Conservation (phyloP, 2,113 vertebrate species). For the Otis tarda region DNA sequence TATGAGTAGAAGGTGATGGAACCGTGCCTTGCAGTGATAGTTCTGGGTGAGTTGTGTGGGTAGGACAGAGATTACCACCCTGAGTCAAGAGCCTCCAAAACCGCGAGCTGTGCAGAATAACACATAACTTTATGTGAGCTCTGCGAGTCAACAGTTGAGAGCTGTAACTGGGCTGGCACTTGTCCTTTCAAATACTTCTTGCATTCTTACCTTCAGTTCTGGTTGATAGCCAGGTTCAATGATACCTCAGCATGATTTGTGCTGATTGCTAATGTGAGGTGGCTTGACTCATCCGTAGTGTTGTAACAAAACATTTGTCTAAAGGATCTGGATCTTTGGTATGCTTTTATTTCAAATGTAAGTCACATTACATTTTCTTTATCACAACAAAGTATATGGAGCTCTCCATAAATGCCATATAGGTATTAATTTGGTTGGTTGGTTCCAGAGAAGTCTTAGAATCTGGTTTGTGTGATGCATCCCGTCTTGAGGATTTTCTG, state of each 20-base stretch:
- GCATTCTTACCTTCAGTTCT: background rate
- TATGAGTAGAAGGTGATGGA: background rate
- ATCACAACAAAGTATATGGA: background rate
- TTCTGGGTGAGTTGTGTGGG: background rate
- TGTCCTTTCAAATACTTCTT: background rate
- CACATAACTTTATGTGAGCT: no score
- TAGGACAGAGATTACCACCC: background rate
- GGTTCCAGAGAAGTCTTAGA: background rate
- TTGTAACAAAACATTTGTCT: background rate
- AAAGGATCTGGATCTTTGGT: background rate
- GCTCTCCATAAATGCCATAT: background rate
- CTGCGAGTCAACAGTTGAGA: background rate
- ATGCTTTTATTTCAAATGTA: background rate
- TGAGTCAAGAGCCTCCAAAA: background rate
- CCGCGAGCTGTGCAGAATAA: background rate
- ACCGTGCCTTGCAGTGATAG: background rate
- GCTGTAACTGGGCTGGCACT: background rate
- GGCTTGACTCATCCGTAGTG: background rate
- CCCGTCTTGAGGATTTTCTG: background rate
- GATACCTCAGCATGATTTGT: background rate
- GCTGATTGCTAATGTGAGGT: background rate
- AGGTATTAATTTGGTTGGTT: background rate
- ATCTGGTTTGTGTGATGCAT: background rate
- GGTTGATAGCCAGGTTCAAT: background rate
- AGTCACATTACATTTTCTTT: background rate